Conservation (phyloP, 2,888 invertebrate species). For the Aspidapion aeneum region DNA sequence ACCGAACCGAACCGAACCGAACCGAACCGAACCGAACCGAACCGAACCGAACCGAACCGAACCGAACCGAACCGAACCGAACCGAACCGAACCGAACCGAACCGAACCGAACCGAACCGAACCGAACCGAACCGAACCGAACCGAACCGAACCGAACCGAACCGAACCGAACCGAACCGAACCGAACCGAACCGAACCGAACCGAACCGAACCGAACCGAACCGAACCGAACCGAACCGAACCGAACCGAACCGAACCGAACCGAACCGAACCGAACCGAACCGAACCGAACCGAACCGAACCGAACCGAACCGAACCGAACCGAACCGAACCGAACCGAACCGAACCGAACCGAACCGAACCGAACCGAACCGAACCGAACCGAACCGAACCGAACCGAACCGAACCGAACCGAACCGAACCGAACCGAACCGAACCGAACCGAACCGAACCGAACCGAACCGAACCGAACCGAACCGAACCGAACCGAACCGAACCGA, state of each 20-base stretch:
- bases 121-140: constrained; percentile 13
- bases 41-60: background rate
- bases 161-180: background rate
- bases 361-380: background rate
- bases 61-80: background rate
- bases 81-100: constrained; percentile 6
- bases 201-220: constrained; percentile 4
- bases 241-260: background rate
- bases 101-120: constrained; percentile 16
- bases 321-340: background rate
- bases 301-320: background rate
- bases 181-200: background rate
- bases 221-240: constrained; percentile 4
- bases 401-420: background rate
- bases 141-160: constrained; percentile 7
- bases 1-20: constrained; percentile 3
- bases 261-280: background rate
- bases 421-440: background rate
- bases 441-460: background rate
- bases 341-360: background rate
- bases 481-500: background rate
- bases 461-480: background rate
- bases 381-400: background rate
- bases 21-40: background rate
- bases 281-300: background rate